A percentile compares a stretch with the other conserved stretches of the same genome.
phyloP scores from a whole-genome alignment of 2,113 vertebrate genomes.

The Python bivittatus region DNA sequence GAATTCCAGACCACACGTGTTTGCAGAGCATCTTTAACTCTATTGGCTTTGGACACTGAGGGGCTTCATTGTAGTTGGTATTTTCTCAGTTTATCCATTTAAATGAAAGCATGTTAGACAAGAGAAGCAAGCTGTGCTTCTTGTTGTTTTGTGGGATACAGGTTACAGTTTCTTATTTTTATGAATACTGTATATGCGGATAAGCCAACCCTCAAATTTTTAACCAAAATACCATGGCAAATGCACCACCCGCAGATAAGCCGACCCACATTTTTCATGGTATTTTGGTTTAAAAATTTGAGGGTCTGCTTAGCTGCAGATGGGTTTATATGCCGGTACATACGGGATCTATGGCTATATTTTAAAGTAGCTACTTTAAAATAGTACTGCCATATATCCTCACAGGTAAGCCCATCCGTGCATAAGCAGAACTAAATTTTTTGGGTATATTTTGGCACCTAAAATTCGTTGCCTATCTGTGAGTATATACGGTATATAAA shows the following conservation, averaged over 20 bases:
- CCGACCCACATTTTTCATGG: neutral
- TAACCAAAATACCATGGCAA: neutral
- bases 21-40: neutral
- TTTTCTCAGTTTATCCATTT: neutral
- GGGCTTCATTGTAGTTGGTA: neutral
- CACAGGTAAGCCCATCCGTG: neutral
- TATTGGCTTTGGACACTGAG: neutral
- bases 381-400: neutral
- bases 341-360: neutral
- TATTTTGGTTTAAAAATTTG: neutral
- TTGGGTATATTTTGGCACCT: too few species aligned
- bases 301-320: neutral
- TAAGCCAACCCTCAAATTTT: neutral
- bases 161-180: neutral
- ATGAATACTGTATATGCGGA: neutral
- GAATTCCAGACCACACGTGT: neutral
- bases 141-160: neutral
- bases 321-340: neutral
- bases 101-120: neutral
- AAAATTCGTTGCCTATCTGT: neutral
- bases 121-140: neutral
- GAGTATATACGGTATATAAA: neutral
- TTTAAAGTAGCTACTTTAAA: too few species aligned
- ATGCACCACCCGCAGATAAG: neutral
- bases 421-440: neutral